Evolutionary conservation across 2,888 invertebrate species (phyloP), one percentile per base, ranked within the genome.

Genomic region (Euproctis similis): DNA sequence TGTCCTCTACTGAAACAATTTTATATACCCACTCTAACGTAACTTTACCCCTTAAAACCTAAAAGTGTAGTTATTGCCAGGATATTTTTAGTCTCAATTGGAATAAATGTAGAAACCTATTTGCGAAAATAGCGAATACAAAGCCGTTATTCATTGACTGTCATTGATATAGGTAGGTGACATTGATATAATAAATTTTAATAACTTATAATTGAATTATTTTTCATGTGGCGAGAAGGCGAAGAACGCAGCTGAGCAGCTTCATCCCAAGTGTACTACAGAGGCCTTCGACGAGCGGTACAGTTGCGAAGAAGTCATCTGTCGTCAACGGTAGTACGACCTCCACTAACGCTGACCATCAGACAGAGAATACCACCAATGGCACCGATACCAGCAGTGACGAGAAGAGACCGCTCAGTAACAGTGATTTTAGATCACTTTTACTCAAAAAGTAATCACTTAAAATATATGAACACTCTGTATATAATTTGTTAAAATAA

Each of bases 371-470:
- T 9, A 47, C 29, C 39, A 57, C 52, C 8, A n/a, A n/a, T n/a
- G n/a, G n/a, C n/a, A n/a, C n/a, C n/a, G n/a, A n/a, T n/a, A n/a
- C n/a, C n/a, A n/a, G n/a, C n/a, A n/a, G n/a, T n/a, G 57, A 59
- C 6, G 42, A 51, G 12, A 65, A 67, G 23, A 58, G 53, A 28
- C 65, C 77, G 10, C 64, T 87, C 44, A 80, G 65, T 45, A 88
- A 88, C 62, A 74, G 67, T 30, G 88, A 88, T 57, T 88, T 88
- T 42, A 73, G 87, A 49, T 78, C 66, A 39, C 63, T 88, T 75
- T 65, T 88, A 35, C 73, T 88, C 24, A 64, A 75, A 14, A 26
- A 44, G 13, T 45, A 30, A 30, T 4, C 20, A 12, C 13, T 11
- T 34, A 19, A 26, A n/a, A n/a, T n/a, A n/a, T n/a, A n/a, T n/a